Evolutionary conservation across 2,113 vertebrate genomes (phyloP).

Genomic region (Lepus timidus): DNA sequence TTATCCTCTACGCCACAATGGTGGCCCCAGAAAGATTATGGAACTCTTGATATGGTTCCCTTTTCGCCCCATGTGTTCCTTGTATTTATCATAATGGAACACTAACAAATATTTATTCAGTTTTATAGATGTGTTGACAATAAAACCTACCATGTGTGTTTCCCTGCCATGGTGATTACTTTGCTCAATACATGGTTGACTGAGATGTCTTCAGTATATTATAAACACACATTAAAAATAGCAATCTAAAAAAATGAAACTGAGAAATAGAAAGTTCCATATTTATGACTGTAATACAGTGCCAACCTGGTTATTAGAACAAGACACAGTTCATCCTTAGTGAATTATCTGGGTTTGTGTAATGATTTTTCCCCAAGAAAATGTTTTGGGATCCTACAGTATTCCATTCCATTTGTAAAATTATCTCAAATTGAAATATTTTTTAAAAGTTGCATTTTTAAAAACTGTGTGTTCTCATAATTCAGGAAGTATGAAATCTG

Average conservation of each 20-base stretch:
- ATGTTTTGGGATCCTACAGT: conserved; percentile 50
- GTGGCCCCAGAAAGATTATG: conserved; percentile 64
- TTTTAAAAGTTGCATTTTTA: conserved; percentile 51
- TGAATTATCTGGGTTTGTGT: conserved; percentile 59
- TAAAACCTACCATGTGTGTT: conserved; percentile 64
- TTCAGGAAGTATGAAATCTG: conserved; percentile 37
- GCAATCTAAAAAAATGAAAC: conserved; percentile 61
- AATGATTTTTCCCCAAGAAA: conserved; percentile 59
- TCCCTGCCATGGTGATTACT: conserved; percentile 72
- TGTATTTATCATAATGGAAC: conserved; percentile 78
- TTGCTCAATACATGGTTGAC: conserved; percentile 77
- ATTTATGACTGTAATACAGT: conserved; percentile 40
- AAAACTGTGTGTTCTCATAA: neutral
- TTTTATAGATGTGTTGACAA: conserved; percentile 77
- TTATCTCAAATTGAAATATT: conserved; percentile 51
- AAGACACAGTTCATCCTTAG: conserved; percentile 29
- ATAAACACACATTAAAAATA: conserved; percentile 82
- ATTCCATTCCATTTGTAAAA: conserved; percentile 59
- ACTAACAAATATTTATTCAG: conserved; percentile 81
- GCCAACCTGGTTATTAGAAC: conserved; percentile 61
- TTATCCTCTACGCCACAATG: neutral
- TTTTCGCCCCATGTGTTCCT: conserved; percentile 76
- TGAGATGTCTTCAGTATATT: conserved; percentile 69
- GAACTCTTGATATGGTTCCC: conserved; percentile 62
- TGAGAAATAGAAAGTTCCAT: conserved; percentile 60